A percentile compares a stretch with the other conserved stretches of the same genome.
phyloP scores from a whole-genome alignment of 1,140 invertebrate species.

The Watersipora subatra region DNA sequence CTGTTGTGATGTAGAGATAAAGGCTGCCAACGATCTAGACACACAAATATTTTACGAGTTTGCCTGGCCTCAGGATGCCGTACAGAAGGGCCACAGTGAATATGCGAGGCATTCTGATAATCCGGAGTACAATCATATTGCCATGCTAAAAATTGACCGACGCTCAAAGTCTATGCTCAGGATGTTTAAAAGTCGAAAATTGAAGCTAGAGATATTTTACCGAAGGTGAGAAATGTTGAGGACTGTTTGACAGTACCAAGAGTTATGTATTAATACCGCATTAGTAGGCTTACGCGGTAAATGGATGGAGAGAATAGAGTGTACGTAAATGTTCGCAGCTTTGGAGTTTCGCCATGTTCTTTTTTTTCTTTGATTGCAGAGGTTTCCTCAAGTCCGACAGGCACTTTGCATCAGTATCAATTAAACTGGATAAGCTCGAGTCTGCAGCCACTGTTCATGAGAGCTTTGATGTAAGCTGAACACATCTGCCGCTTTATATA shows the following conservation, averaged over 20 bases:
- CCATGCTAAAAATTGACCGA: slow-evolving; percentile 64
- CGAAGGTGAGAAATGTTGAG: too few species aligned
- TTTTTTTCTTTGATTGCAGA: slow-evolving; percentile 39
- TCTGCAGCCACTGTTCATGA: slow-evolving; percentile 71
- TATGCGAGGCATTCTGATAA: slow-evolving; percentile 1
- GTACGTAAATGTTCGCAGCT: too few species aligned
- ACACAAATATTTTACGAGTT: slow-evolving; percentile 89
- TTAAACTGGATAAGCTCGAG: slow-evolving; percentile 71
- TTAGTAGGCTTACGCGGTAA: background rate
- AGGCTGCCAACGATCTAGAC: slow-evolving; percentile 77
- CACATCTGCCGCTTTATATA: too few species aligned
- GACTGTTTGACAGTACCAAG: too few species aligned
- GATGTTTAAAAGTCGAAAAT: slow-evolving; percentile 68
- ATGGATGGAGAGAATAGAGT: background rate
- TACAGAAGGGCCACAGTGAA: slow-evolving; percentile 59
- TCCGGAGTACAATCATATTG: slow-evolving; percentile 62
- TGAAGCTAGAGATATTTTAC: slow-evolving; percentile 81
- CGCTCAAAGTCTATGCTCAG: slow-evolving; percentile 62
- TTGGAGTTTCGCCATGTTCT: too few species aligned
- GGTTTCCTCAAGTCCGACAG: slow-evolving; percentile 69
- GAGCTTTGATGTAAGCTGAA: slow-evolving; percentile 62
- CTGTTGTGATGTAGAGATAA: too few species aligned
- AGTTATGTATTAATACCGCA: too few species aligned
- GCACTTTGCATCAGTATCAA: slow-evolving; percentile 60
- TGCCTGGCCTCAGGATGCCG: slow-evolving; percentile 72